Evolutionary conservation across 2,888 invertebrate species (phyloP), one percentile per base, ranked within the genome.

Genomic region (Candidula unifasciata): DNA sequence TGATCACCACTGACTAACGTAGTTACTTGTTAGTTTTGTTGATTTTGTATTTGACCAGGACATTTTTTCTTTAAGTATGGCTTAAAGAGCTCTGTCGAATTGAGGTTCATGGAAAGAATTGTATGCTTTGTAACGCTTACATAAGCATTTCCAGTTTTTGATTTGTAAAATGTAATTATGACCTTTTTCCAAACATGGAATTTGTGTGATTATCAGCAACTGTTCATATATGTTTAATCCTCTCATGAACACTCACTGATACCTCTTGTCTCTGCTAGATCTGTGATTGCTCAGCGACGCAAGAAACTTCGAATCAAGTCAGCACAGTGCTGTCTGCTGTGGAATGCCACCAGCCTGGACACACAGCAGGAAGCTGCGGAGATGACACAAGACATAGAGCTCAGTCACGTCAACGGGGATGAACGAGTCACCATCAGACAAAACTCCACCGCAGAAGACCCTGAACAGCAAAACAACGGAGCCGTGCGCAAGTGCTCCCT

Each of bases 281-380:
- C 86, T 30, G 88, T 88, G 37, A 86, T 88, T 64, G 79, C 86
- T 16, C 87, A 88, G 76, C 87, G 88, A 10, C 80, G 87, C 68
- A 89, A 88, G 76, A 86, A 87, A 73, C 85, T 88, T 37, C 76
- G 84, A 35, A 88, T 89, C 71, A 86, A 86, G 66, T 87, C 84
- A 30, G 84, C 87, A 66, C 86, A 84, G 52, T 88, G 88, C 80
- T 89, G 88, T 73, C 81, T 88, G 37, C 81, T 86, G 76, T 85
- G 86, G 86, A 85, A 86, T 73, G 84, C 86, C 30, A 57, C 85
- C 77, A 85, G 83, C 54, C 79, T 86, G 30, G 86, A 85, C 57
- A 74, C 79, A 2, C 73, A 79, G 35, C 78, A 54, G n/a, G 88
- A 88, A 71, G 77, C 85, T 74, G 82, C 86, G 3, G 88, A 88